Conservation (phyloP, 2,797 vertebrate species). For the Huso huso region DNA sequence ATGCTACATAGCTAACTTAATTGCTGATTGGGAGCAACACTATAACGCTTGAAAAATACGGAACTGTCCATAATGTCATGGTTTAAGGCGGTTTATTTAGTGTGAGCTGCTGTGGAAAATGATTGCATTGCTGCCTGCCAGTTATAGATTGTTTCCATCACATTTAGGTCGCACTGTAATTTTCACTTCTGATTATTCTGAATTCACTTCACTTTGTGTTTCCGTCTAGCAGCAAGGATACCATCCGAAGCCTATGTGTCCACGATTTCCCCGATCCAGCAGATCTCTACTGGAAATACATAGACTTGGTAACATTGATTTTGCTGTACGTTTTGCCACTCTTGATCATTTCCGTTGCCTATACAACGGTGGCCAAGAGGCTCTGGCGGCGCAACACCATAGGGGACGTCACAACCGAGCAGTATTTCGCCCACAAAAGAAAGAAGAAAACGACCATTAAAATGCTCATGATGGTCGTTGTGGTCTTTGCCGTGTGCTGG, state of each 20-base stretch:
- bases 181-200: too few species aligned
- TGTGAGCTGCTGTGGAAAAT: too few species aligned
- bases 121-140: too few species aligned
- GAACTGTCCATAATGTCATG: too few species aligned
- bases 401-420: slow-evolving; percentile 76
- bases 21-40: too few species aligned
- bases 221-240: slow-evolving; percentile 58
- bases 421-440: slow-evolving; percentile 64
- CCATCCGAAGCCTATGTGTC: slow-evolving; percentile 73
- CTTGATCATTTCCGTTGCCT: slow-evolving; percentile 77
- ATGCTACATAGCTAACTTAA: too few species aligned
- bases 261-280: slow-evolving; percentile 86
- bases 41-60: too few species aligned
- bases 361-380: slow-evolving; percentile 73
- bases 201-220: neutral
- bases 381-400: slow-evolving; percentile 81
- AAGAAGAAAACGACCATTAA: slow-evolving; percentile 64
- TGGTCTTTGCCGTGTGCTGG: slow-evolving; percentile 62
- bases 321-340: slow-evolving; percentile 85
- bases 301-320: slow-evolving; percentile 80
- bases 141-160: too few species aligned
- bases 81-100: too few species aligned
- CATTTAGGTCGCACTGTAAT: too few species aligned
- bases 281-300: slow-evolving; percentile 85
- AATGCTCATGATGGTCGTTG: slow-evolving; percentile 60